Evolutionary conservation across 1,140 invertebrate genomes (phyloP).

Genomic region (Drosophila rhopaloa): DNA sequence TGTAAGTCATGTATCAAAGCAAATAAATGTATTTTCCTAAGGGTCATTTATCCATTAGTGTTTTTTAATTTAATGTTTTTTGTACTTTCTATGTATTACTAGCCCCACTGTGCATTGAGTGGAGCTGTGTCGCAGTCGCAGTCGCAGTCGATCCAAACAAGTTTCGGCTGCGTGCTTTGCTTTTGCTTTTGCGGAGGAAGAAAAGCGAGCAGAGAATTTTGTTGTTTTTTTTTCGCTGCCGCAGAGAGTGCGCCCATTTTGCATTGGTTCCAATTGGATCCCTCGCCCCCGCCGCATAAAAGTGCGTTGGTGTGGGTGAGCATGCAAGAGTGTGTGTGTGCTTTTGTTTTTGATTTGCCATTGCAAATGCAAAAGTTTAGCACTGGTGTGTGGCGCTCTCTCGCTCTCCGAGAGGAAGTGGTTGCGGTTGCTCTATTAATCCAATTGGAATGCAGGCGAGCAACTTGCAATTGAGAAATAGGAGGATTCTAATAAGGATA

Average conservation of each 20-base stretch:
- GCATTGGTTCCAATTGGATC: slow-evolving; percentile 40
- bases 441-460: slow-evolving; percentile 75
- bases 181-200: slow-evolving; percentile 21
- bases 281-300: slow-evolving; percentile 33
- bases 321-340: slow-evolving; percentile 27
- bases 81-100: neutral
- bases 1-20: too few relatives aligned
- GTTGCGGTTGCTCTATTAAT: slow-evolving; percentile 62
- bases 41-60: too few relatives aligned
- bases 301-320: slow-evolving; percentile 8
- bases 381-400: slow-evolving; percentile 39
- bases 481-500: neutral
- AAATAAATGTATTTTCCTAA: too few relatives aligned
- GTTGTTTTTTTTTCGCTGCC: slow-evolving; percentile 17
- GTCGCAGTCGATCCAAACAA: slow-evolving; percentile 26
- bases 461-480: slow-evolving; percentile 48
- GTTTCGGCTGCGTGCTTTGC: slow-evolving; percentile 41
- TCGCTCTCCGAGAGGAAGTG: slow-evolving; percentile 7
- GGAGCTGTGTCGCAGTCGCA: slow-evolving; percentile 30
- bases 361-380: slow-evolving; percentile 74
- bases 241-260: slow-evolving; percentile 53
- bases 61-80: neutral
- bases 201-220: slow-evolving; percentile 2
- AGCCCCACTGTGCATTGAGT: slow-evolving; percentile 15
- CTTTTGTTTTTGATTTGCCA: slow-evolving; percentile 59